A percentile compares a stretch with the other conserved stretches of the same genome.
Conservation (phyloP, 2,888 invertebrate genomes). For the Darwinula stevensoni region DNA sequence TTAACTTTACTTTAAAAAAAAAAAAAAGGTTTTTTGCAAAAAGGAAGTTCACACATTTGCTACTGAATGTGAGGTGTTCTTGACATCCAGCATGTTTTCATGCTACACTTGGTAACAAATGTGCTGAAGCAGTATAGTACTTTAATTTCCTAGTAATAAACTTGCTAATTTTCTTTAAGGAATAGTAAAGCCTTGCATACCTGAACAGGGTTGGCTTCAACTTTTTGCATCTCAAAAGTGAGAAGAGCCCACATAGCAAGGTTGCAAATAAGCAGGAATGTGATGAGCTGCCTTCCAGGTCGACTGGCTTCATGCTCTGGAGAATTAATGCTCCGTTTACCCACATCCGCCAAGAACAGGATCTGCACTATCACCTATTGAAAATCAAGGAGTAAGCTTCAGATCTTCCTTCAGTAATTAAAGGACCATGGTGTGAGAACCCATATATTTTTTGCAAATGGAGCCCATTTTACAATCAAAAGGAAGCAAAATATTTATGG, state of each 20-base stretch:
- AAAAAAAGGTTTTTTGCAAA: too few relatives aligned
- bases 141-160: too few relatives aligned
- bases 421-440: too few relatives aligned
- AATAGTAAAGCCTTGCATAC: too few relatives aligned
- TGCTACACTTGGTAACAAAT: too few relatives aligned
- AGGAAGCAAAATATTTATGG: neutral
- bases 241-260: constrained; percentile 89
- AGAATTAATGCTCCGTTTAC: constrained; percentile 61
- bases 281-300: constrained; percentile 79
- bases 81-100: too few relatives aligned
- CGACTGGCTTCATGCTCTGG: constrained; percentile 79
- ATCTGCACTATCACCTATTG: constrained; percentile 59
- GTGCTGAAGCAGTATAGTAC: too few relatives aligned
- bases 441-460: neutral
- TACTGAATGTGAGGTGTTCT: too few relatives aligned
- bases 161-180: too few relatives aligned
- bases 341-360: constrained; percentile 71
- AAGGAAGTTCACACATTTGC: too few relatives aligned
- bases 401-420: neutral
- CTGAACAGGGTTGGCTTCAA: constrained; percentile 50
- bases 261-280: constrained; percentile 77
- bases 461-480: neutral
- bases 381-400: too few relatives aligned
- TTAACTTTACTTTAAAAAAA: too few relatives aligned
- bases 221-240: constrained; percentile 79